A percentile compares a stretch with the other conserved stretches of the same genome.
phyloP scores from a whole-genome alignment of 1,140 invertebrate genomes.

The Brachionus manjavacas region DNA sequence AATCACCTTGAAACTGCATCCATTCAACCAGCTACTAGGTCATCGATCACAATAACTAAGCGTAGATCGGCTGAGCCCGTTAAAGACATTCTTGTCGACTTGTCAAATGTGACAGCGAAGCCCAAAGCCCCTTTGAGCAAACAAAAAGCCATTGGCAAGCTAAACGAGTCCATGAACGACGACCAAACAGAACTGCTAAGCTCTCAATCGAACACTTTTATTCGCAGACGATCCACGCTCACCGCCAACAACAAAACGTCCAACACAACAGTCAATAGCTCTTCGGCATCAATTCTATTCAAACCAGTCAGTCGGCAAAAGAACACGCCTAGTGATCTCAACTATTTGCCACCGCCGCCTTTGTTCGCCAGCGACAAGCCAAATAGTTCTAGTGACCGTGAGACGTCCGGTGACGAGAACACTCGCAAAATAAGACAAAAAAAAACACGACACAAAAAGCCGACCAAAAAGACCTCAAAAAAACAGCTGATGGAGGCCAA shows the following conservation, averaged over 20 bases:
- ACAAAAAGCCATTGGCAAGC: not conserved
- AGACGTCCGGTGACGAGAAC: not conserved
- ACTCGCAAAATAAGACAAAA: not conserved
- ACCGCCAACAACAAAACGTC: not conserved
- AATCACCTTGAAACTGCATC: not conserved
- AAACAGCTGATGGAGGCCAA: not conserved
- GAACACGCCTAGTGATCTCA: not conserved
- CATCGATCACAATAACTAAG: slow-evolving; percentile 5
- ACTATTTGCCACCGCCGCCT: not conserved
- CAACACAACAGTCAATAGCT: not conserved
- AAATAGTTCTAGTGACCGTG: not conserved
- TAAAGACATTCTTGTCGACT: not conserved
- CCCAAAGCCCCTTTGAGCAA: not conserved
- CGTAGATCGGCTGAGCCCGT: not conserved
- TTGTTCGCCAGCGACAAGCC: not conserved
- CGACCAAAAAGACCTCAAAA: not conserved
- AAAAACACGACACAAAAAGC: not conserved
- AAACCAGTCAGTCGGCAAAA: not conserved
- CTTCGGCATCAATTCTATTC: not conserved
- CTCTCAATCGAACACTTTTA: not conserved
- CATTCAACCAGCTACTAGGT: not conserved
- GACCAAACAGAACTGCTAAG: not conserved
- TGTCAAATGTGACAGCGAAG: not conserved
- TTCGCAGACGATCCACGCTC: not conserved
- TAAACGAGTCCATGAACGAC: not conserved